Conservation (phyloP, 2,797 vertebrate genomes). For the Arctocebus calabarensis region DNA sequence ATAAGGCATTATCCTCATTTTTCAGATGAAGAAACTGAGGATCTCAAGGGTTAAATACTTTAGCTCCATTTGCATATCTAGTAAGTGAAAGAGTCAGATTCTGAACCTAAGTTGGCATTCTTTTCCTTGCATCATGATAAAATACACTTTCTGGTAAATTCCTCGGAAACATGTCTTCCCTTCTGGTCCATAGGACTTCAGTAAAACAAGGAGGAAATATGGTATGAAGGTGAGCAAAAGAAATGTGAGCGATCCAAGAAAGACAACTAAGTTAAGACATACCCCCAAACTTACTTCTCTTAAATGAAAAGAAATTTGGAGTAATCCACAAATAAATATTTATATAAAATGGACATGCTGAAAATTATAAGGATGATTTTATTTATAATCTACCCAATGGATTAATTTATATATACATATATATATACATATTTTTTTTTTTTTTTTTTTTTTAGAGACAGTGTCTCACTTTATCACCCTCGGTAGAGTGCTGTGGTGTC, state of each 20-base stretch:
- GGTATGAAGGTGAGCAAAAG: constrained; percentile 31
- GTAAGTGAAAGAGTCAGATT: constrained; percentile 32
- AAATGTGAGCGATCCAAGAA: constrained; percentile 39
- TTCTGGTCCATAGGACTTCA: not conserved
- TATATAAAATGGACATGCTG: constrained; percentile 28
- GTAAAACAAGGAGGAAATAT: constrained; percentile 46
- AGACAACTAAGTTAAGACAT: constrained; percentile 47
- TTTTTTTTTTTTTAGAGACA: too few relatives aligned
- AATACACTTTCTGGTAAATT: constrained; percentile 13
- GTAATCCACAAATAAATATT: constrained; percentile 32
- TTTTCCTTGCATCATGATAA: not conserved
- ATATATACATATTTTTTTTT: too few relatives aligned
- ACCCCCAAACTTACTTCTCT: constrained; percentile 5
- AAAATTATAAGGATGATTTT: constrained; percentile 54
- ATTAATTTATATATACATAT: not conserved
- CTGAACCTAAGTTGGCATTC: constrained; percentile 51
- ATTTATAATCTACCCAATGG: constrained; percentile 11
- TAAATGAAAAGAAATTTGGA: constrained; percentile 55
- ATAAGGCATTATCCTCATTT: constrained; percentile 10
- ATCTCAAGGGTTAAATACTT: constrained; percentile 44
- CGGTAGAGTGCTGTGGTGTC: too few relatives aligned
- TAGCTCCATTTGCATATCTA: constrained; percentile 17
- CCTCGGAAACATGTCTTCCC: not conserved
- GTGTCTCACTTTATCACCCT: too few relatives aligned
- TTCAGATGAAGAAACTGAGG: constrained; percentile 39